phyloP scores from a whole-genome alignment of 92 coral and sea anemone genomes.

The Montipora capitata region DNA sequence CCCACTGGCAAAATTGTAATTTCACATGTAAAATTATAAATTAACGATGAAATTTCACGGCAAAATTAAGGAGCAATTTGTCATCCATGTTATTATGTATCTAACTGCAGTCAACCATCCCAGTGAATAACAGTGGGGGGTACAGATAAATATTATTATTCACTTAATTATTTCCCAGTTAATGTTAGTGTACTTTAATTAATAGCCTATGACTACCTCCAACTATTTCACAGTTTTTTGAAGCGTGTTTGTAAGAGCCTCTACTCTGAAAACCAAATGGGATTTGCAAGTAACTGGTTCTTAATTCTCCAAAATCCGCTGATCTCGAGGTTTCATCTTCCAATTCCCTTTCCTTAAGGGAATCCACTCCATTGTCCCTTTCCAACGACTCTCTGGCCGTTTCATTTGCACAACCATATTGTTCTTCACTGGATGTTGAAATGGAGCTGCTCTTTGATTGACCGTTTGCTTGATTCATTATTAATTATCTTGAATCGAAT shows the following conservation, averaged over 20 bases:
- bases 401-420: neutral
- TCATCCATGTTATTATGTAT: too few species aligned
- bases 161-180: too few species aligned
- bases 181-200: too few species aligned
- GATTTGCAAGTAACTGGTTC: constrained; percentile 81
- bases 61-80: too few species aligned
- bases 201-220: constrained; percentile 74
- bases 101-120: too few species aligned
- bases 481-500: too few species aligned
- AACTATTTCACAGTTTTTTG: constrained; percentile 96
- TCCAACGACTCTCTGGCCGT: neutral
- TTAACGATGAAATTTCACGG: too few species aligned
- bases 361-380: neutral
- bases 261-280: constrained; percentile 95
- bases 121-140: too few species aligned
- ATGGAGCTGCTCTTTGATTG: neutral
- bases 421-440: neutral
- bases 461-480: neutral
- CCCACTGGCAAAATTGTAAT: too few species aligned
- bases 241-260: constrained; percentile 91
- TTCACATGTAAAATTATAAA: too few species aligned
- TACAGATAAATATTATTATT: too few species aligned
- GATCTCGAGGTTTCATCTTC: constrained; percentile 13
- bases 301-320: too few species aligned
- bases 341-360: constrained; percentile 3